Conservation (phyloP, 2,113 vertebrate genomes). For the Microtus ochrogaster region DNA sequence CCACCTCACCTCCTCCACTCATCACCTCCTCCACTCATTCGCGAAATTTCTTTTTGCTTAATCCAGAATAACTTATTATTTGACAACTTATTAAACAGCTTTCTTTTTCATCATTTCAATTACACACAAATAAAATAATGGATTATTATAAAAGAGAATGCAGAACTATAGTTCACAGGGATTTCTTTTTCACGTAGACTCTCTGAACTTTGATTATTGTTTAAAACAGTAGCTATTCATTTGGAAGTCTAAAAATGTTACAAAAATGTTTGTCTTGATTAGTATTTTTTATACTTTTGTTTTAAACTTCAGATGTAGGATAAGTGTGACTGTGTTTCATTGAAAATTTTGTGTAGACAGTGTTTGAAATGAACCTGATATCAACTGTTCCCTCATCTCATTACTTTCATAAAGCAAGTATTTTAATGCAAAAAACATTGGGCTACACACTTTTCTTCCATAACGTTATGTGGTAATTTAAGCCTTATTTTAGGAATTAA, state of each 20-base stretch:
- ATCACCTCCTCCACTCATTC: too few relatives aligned
- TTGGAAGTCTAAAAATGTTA: background rate
- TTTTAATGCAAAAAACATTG: background rate
- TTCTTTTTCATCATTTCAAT: background rate
- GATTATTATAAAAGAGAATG: background rate
- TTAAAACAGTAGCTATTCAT: slow-evolving; percentile 28
- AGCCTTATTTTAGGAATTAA: background rate
- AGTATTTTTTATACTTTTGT: slow-evolving; percentile 24
- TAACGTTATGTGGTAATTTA: background rate
- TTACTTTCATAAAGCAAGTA: background rate
- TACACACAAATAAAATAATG: background rate
- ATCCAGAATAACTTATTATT: too few relatives aligned
- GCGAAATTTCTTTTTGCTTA: too few relatives aligned
- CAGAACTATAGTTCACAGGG: background rate
- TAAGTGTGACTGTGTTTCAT: background rate
- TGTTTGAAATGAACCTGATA: background rate
- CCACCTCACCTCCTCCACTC: too few relatives aligned
- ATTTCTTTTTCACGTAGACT: background rate
- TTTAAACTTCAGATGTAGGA: background rate
- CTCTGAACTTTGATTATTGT: background rate
- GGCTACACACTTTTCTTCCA: background rate
- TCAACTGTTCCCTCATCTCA: background rate
- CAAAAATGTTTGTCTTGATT: background rate
- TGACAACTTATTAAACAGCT: background rate
- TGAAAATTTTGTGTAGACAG: background rate